Evolutionary conservation across 2,888 invertebrate genomes (phyloP).

Genomic region (Cerastis leucographa): DNA sequence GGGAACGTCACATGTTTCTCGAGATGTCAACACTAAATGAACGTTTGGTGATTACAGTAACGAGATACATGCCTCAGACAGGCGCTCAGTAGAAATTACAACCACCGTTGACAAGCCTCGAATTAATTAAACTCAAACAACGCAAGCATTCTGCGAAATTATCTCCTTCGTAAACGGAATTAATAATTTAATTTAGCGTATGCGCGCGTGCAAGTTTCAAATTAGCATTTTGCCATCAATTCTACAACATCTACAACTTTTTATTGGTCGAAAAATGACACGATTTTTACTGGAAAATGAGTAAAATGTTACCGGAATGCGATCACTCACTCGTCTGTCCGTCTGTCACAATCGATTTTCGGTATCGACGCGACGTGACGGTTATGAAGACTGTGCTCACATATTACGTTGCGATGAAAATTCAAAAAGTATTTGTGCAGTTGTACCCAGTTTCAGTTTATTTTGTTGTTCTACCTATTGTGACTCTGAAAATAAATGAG

Average conservation of each 20-base stretch:
- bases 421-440: neutral
- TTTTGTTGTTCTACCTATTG: neutral
- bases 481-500: neutral
- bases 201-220: conserved; percentile 73
- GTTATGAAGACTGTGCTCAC: conserved; percentile 16
- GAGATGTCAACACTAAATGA: conserved; percentile 75
- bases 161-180: conserved; percentile 86
- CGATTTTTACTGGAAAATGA: neutral
- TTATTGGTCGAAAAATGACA: conserved; percentile 29
- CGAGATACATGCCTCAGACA: conserved; percentile 84
- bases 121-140: conserved; percentile 90
- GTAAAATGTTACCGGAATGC: conserved; percentile 14
- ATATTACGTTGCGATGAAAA: conserved; percentile 8
- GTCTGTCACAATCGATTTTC: conserved; percentile 52
- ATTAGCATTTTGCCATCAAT: conserved; percentile 70
- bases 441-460: neutral
- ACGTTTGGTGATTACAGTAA: conserved; percentile 83
- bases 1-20: conserved; percentile 54
- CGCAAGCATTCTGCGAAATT: conserved; percentile 86
- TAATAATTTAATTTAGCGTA: conserved; percentile 85
- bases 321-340: conserved; percentile 53
- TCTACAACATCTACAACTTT: conserved; percentile 39
- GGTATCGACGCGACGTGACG: conserved; percentile 9
- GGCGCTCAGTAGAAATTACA: conserved; percentile 85
- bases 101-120: conserved; percentile 87